Base-by-base conservation (phyloP, 2,888 invertebrate genomes). In the Lepas anatifera region DNA sequence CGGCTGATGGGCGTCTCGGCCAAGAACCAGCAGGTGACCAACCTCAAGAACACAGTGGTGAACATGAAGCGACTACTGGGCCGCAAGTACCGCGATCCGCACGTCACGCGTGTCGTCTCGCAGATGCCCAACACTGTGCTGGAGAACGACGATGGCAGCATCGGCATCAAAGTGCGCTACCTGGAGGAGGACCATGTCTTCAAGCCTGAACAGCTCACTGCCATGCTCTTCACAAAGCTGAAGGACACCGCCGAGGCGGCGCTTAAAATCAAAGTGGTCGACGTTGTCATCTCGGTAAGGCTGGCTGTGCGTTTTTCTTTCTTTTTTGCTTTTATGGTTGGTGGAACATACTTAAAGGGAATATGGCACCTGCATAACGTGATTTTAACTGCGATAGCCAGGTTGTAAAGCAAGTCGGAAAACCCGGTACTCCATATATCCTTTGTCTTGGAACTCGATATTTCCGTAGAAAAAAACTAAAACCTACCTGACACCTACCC, bases 191-290 rank as follows among this genome's bases (percentile, higher is more conserved):
- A 90, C 74, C 87, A 89, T 78, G 83, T 87, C 68, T 95, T 95
- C 81, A 87, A 87, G 35, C 92, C 95, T 0, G 95, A 96, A 81
- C 99, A 99, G 84, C 86, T 98, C 76, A 88, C 94, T 64, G 96
- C 94, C 25, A 98, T 98, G 93, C 83, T 98, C 74, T 88, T 99
- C 75, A 96, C 96, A 46, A 99, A 99, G 82, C 83, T 99, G 74
- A 97, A 95, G 81, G 92, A 94, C 76, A 89, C 88, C 73, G 91
- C 97, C 37, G 89, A 92, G 73, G 85, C 82, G 75, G 94, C 91
- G 48, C 82, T 98, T 75, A 90, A 92, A 78, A 92, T 93, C 35
- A 93, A 92, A 79, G 89, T 96, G 67, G 92, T 92, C 79, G 95
- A 95, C 81, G 95, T 95, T 81, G 95, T 95, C 52, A 92, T 95